phyloP scores from a whole-genome alignment of 2,888 invertebrate genomes.

The Rugalucina vietnamica region DNA sequence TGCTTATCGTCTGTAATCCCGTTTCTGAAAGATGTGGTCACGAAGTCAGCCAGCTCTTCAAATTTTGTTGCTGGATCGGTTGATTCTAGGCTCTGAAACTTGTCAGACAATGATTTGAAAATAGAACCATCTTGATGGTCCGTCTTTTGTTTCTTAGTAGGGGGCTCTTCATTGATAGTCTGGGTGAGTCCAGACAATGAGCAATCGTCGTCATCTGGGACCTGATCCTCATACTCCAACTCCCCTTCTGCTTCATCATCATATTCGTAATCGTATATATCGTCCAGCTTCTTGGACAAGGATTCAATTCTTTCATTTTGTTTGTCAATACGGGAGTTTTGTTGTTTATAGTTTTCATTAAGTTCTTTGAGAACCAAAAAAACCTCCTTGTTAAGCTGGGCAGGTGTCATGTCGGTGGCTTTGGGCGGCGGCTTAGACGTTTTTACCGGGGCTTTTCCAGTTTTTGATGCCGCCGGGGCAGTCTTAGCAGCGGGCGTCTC shows the following conservation, averaged over 20 bases:
- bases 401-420: too few species aligned
- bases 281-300: background rate
- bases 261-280: background rate
- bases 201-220: background rate
- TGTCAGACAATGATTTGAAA: slow-evolving; percentile 22
- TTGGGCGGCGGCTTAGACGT: too few species aligned
- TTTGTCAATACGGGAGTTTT: background rate
- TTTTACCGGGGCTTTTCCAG: too few species aligned
- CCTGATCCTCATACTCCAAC: background rate
- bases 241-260: too few species aligned
- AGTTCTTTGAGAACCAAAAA: background rate
- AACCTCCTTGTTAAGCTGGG: background rate
- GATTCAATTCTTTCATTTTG: background rate
- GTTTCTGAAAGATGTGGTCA: slow-evolving; percentile 14
- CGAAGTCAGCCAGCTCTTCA: slow-evolving; percentile 11
- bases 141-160: slow-evolving; percentile 5
- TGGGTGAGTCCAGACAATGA: background rate
- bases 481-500: too few species aligned
- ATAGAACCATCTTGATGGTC: background rate
- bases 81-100: slow-evolving; percentile 1
- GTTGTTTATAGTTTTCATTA: background rate
- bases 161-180: background rate
- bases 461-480: too few species aligned
- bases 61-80: slow-evolving; percentile 1
- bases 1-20: slow-evolving; percentile 22